These are phyloP conservation scores for Zhuqinia jingwanae DNA, from an alignment of 2,888 invertebrate species.

Conservation along the genomic window DNA sequence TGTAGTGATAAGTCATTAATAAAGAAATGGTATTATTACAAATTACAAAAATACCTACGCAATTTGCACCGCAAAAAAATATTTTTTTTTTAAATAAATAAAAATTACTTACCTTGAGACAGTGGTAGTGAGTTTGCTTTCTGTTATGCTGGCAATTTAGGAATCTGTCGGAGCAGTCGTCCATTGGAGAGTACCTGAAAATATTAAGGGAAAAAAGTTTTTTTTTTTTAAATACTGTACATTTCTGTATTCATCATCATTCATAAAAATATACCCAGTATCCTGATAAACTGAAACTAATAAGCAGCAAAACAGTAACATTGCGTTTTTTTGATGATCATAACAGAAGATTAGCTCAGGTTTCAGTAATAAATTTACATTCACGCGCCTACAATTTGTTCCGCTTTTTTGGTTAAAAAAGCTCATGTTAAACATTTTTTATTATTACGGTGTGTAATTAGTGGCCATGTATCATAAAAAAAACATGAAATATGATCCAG, in stretches of 20 bases:
- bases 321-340: constrained; percentile 28
- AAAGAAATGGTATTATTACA: neutral
- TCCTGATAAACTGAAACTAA: neutral
- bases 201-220: constrained; percentile 24
- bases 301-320: neutral
- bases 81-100: neutral
- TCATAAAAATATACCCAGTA: neutral
- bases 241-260: neutral
- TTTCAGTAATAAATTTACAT: constrained; percentile 32
- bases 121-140: constrained; percentile 98
- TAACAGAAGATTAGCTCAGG: constrained; percentile 23
- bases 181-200: constrained; percentile 90
- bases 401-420: too few relatives aligned
- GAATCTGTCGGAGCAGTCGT: constrained; percentile 95
- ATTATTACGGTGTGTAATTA: constrained; percentile 32
- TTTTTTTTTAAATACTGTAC: too few relatives aligned
- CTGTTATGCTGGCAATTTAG: constrained; percentile 92
- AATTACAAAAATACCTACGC: neutral
- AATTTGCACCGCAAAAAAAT: constrained; percentile 11
- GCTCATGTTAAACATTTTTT: too few relatives aligned
- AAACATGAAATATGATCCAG: constrained; percentile 35
- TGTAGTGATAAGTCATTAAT: neutral
- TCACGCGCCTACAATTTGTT: constrained; percentile 21
- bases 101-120: constrained; percentile 87
- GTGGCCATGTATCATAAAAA: constrained; percentile 20